These are phyloP conservation scores for Acheta domesticus DNA, from an alignment of 2,888 invertebrate species.

Conservation along the genomic window DNA sequence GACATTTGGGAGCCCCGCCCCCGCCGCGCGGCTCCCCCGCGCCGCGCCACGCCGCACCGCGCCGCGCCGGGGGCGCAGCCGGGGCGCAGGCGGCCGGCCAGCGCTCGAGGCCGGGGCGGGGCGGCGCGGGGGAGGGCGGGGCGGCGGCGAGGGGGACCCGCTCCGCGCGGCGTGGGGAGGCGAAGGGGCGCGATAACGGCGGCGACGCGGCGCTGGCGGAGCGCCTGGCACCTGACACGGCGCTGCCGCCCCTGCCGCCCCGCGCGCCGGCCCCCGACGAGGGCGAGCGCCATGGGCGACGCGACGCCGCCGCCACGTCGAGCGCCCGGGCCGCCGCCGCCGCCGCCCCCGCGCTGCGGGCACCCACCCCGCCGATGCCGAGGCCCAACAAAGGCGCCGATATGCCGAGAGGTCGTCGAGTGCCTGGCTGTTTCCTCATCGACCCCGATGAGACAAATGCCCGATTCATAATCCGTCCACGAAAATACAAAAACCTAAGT, in stretches of 20 bases:
- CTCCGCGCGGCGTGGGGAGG: neutral
- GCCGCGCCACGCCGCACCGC: neutral
- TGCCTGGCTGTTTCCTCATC: too few species aligned
- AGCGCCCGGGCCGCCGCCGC: neutral
- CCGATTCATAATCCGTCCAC: too few species aligned
- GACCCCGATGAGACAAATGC: too few species aligned
- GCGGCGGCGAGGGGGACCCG: neutral
- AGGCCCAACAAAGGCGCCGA: too few species aligned
- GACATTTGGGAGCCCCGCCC: neutral
- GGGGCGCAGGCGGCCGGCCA: neutral
- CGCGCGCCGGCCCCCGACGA: neutral
- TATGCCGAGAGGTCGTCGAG: too few species aligned
- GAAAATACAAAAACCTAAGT: too few species aligned
- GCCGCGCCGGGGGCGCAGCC: neutral
- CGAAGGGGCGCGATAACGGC: constrained; percentile 18
- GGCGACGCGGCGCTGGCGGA: neutral
- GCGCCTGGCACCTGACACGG: constrained; percentile 18
- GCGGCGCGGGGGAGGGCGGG: neutral
- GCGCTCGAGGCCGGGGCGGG: neutral
- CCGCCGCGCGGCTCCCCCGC: neutral
- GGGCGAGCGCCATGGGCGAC: neutral
- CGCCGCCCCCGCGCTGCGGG: neutral
- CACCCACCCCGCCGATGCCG: neutral
- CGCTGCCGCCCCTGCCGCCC: neutral
- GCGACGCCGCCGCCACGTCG: neutral